Conservation (phyloP, 2,797 vertebrate species). For the Lacerta agilis region DNA sequence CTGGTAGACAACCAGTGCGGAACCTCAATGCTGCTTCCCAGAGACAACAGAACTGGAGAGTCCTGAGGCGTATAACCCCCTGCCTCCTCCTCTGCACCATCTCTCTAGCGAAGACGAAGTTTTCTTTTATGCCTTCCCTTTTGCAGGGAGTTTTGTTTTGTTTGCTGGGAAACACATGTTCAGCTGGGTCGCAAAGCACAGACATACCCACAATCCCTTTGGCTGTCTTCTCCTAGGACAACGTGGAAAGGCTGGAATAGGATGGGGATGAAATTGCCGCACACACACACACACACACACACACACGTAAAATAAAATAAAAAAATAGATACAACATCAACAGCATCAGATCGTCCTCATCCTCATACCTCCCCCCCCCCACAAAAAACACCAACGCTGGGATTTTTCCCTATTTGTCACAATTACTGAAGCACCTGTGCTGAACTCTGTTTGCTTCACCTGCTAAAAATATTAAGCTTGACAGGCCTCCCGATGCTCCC, state of each 20-base stretch:
- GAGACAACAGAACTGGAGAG: slow-evolving; percentile 33
- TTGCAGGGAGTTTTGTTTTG: not conserved
- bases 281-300: too few relatives aligned
- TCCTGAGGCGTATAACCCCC: slow-evolving; percentile 23
- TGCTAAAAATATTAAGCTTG: too few relatives aligned
- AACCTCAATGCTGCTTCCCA: slow-evolving; percentile 61
- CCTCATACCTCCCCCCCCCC: too few relatives aligned
- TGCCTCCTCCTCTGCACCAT: slow-evolving; percentile 31
- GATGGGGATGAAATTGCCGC: not conserved
- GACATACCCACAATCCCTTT: slow-evolving; percentile 31
- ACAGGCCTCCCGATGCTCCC: too few relatives aligned
- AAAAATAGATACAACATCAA: too few relatives aligned
- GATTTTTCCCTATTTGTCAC: too few relatives aligned
- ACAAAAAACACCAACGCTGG: too few relatives aligned
- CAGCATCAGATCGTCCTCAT: too few relatives aligned
- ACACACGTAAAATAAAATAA: too few relatives aligned
- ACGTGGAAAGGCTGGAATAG: not conserved
- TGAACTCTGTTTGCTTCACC: too few relatives aligned
- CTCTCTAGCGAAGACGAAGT: not conserved
- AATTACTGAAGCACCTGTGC: too few relatives aligned
- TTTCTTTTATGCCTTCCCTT: not conserved
- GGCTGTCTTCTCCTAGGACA: slow-evolving; percentile 38
- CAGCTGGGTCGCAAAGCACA: not conserved
- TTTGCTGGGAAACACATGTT: not conserved
- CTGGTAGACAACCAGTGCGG: slow-evolving; percentile 75